A percentile compares a stretch with the other conserved stretches of the same genome.
These are phyloP conservation scores for Synaphobranchus kaupii DNA, from an alignment of 2,797 vertebrate genomes.

Conservation along the genomic window DNA sequence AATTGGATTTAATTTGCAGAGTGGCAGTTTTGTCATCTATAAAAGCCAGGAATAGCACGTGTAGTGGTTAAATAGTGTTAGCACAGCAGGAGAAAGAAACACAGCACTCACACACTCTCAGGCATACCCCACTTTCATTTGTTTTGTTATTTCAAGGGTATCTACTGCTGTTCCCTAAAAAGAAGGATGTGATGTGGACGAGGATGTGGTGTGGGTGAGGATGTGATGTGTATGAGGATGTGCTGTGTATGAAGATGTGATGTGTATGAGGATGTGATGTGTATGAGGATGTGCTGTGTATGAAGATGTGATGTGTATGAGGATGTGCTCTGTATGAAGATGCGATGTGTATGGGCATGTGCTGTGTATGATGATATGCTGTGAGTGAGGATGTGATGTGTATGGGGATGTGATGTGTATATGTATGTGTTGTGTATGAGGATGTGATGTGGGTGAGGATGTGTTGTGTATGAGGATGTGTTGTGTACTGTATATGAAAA, in stretches of 20 bases:
- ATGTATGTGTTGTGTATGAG: background rate
- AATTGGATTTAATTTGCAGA: too few species aligned
- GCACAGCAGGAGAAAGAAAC: too few species aligned
- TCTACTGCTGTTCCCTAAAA: too few species aligned
- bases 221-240: background rate
- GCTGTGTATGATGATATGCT: background rate
- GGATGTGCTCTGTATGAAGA: background rate
- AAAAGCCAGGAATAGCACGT: too few species aligned
- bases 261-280: background rate
- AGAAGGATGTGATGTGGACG: too few species aligned
- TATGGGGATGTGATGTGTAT: background rate
- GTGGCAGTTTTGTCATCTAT: too few species aligned
- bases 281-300: background rate
- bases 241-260: background rate
- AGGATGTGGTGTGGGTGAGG: too few species aligned
- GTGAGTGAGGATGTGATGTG: background rate
- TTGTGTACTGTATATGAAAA: too few species aligned
- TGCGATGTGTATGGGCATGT: too few species aligned
- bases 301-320: too few species aligned
- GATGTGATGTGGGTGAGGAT: background rate
- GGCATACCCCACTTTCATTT: background rate
- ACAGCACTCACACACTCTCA: too few species aligned
- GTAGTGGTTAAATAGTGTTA: too few species aligned
- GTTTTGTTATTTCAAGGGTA: background rate
- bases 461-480: background rate